Base-by-base conservation (phyloP, 2,113 vertebrate species). In the Grallaria varia region DNA sequence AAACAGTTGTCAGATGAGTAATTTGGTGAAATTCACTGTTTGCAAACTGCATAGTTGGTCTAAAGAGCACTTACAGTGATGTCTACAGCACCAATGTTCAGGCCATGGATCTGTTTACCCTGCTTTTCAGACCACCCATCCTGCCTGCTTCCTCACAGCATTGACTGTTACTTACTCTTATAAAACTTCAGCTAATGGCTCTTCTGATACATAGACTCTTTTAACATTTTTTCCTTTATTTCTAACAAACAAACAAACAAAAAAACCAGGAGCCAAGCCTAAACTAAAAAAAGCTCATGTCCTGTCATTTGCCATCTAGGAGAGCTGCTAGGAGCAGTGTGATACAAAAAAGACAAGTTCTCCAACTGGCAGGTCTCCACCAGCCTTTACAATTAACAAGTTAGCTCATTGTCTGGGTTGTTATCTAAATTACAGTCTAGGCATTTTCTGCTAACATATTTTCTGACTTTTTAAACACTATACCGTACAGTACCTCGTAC, bases 381-480 rank as follows among this genome's bases (percentile, higher is more conserved):
- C 23, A 75, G 69, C 88, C 96, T 96, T 93, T 89, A 96, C 96
- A 95, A 95, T 95, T 91, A 97, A 97, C 93, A 97, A 85, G 60
- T 89, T 60, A 90, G 84, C 59, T 80, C 80, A 95, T 79, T 95
- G 92, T 97, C 96, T 89, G 80, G 58, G 82, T 75, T 97, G 89
- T 96, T 97, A 96, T 97, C 95, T 96, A 97, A 97, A 98, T 98
- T 97, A 97, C 84, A 97, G 95, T 87, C 80, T 79, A 82, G 91
- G 95, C 94, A 97, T 90, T 95, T 96, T 96, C 92, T 96, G 73
- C 89, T 93, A 97, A 97, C 64, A 40, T 94, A 96, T 97, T 97
- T 91, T 95, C 94, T 96, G 89, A 96, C 42, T 84, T 97, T 96
- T 96, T 95, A 96, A 97, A 96, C 87, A 90, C 91, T 97, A 92